phyloP scores from a whole-genome alignment of 2,888 invertebrate genomes.

The Tenthredo mesomela region DNA sequence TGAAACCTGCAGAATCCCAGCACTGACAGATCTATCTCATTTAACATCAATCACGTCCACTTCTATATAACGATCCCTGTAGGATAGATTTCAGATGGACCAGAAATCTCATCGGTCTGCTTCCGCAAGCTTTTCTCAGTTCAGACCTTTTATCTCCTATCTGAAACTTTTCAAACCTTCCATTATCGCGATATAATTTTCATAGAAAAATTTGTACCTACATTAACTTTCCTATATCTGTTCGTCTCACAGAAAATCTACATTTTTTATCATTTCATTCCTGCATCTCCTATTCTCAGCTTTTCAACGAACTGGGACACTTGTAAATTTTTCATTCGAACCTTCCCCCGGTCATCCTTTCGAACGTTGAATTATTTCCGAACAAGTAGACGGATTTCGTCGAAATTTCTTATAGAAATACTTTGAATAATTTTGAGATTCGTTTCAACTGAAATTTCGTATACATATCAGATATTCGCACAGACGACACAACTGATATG shows the following conservation, averaged over 20 bases:
- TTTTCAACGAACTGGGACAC: not conserved
- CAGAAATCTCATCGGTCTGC: slow-evolving; percentile 28
- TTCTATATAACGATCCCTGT: not conserved
- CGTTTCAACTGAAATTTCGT: not conserved
- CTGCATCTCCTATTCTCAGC: not conserved
- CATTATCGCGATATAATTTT: not conserved
- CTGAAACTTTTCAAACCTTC: not conserved
- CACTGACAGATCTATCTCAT: slow-evolving; percentile 47
- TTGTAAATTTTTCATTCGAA: not conserved
- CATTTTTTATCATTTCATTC: not conserved
- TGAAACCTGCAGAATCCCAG: slow-evolving; percentile 29
- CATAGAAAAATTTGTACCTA: not conserved
- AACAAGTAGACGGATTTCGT: not conserved
- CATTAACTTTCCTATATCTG: not conserved
- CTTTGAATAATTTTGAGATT: not conserved
- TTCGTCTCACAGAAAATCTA: not conserved
- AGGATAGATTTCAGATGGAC: slow-evolving; percentile 41
- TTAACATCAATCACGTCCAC: slow-evolving; percentile 47
- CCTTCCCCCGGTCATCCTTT: not conserved
- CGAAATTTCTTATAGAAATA: not conserved
- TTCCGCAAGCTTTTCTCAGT: not conserved
- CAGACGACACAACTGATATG: not conserved
- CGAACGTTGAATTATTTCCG: not conserved
- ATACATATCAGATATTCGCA: no score
- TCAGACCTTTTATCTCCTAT: not conserved